Evolutionary conservation across 1,140 invertebrate species (phyloP), one percentile per base, ranked within the genome.

Genomic region (Helicorthomorpha holstii): DNA sequence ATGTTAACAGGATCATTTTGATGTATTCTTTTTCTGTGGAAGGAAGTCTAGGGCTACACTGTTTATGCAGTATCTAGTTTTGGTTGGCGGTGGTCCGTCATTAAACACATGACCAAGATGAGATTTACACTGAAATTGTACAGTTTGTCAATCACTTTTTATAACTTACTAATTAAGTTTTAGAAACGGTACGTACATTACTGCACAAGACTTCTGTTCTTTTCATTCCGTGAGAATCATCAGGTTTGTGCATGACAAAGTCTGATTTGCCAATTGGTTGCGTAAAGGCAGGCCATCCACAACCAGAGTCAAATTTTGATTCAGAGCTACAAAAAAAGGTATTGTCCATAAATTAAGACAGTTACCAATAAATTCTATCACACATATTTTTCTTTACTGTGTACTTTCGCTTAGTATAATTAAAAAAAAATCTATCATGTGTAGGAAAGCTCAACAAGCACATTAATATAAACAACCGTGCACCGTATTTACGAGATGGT

Each of bases 91-190:
- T 21, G 76, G 75, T 52, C 76, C 76, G 61, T 78, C 76, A 44
- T 75, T 69, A 48, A 66, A 77, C 22, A 77, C 69, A 61, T 77
- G 75, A 2, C 75, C 75, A 2, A 77, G 60, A 62, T 77, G 75
- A 27, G 74, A 66, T 48, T 67, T 63, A 59, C 75, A 77, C 54
- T 71, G 53, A 19, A 52, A 51, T 3, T 47, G 27, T 7, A 50
- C 3, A 51, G 22, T 19, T 4, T 45, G 25, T 22, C 27, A 24
- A 21, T 7, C 16, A 24, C 24, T 24, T 29, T 27, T 48, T 24
- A 24, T 12, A 12, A 7, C 3, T 3, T 10, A 42, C 3, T 50
- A 4, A 43, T 10, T 3, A 4, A 50, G 3, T 19, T 46, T 10
- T 22, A 46, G 12, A 46, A 22, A 46, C 4, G 24, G 3, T 45